Evolutionary conservation across 2,797 vertebrate species (phyloP).

Genomic region (Sylvia borin): DNA sequence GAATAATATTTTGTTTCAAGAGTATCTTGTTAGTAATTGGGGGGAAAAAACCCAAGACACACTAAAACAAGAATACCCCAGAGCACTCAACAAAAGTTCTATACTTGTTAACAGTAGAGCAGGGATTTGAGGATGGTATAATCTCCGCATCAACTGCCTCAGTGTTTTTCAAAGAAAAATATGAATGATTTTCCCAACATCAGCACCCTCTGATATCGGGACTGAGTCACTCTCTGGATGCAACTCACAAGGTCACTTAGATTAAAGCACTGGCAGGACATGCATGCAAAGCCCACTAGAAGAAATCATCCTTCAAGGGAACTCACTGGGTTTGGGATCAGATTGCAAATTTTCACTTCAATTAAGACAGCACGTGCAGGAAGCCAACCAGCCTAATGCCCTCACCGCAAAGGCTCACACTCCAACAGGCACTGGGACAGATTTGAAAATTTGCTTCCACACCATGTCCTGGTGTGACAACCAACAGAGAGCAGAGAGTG

Average conservation of each 20-base stretch:
- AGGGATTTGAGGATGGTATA: not conserved
- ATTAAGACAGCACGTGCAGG: fast-evolving
- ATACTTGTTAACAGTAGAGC: not conserved
- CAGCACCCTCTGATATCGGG: not conserved
- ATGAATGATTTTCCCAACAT: not conserved
- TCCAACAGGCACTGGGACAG: not conserved
- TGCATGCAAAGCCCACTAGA: not conserved
- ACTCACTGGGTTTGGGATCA: not conserved
- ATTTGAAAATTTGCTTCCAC: not conserved
- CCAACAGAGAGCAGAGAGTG: not conserved
- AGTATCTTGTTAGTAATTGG: not conserved
- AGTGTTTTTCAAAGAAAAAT: not conserved
- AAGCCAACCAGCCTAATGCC: not conserved
- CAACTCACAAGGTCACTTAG: not conserved
- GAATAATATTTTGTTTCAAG: not conserved
- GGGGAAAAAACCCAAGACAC: not conserved
- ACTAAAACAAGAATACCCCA: not conserved
- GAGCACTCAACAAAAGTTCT: not conserved
- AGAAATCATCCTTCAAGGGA: not conserved
- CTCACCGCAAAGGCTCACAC: not conserved
- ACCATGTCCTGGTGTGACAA: not conserved
- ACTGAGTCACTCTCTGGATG: not conserved
- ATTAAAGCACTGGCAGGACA: not conserved
- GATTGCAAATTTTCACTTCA: not conserved
- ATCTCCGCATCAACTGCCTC: not conserved